phyloP scores from a whole-genome alignment of 2,113 vertebrate species.

The Thunnus maccoyii region DNA sequence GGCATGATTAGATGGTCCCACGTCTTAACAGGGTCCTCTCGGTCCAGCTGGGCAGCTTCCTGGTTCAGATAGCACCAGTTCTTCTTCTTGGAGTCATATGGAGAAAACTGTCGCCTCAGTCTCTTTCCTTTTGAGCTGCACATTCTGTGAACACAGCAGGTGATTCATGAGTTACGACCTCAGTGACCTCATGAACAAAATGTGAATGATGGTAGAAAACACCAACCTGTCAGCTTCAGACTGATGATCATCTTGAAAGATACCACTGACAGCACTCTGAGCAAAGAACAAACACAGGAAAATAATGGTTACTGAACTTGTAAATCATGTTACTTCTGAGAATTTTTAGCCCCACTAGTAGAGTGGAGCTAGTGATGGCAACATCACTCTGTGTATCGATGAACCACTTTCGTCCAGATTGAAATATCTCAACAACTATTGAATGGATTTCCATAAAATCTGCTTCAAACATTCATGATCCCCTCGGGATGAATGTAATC shows the following conservation, averaged over 20 bases:
- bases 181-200: background rate
- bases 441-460: no score
- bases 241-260: conserved; percentile 83
- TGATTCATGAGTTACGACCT: conserved; percentile 4
- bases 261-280: conserved; percentile 83
- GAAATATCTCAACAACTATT: no score
- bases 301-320: background rate
- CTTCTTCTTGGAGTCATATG: conserved; percentile 81
- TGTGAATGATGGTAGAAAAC: background rate
- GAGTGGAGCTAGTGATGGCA: no score
- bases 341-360: background rate
- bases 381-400: no score
- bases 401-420: no score
- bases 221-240: conserved; percentile 88
- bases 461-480: no score
- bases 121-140: conserved; percentile 76
- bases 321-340: background rate
- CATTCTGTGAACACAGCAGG: conserved; percentile 38
- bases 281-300: conserved; percentile 14
- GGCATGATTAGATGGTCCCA: conserved; percentile 89
- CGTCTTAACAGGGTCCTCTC: conserved; percentile 81
- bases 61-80: conserved; percentile 86
- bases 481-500: no score
- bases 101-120: conserved; percentile 85
- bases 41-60: conserved; percentile 84